Evolutionary conservation across 2,888 invertebrate species (phyloP), one percentile per base, ranked within the genome.

Genomic region (Deilephila elpenor): DNA sequence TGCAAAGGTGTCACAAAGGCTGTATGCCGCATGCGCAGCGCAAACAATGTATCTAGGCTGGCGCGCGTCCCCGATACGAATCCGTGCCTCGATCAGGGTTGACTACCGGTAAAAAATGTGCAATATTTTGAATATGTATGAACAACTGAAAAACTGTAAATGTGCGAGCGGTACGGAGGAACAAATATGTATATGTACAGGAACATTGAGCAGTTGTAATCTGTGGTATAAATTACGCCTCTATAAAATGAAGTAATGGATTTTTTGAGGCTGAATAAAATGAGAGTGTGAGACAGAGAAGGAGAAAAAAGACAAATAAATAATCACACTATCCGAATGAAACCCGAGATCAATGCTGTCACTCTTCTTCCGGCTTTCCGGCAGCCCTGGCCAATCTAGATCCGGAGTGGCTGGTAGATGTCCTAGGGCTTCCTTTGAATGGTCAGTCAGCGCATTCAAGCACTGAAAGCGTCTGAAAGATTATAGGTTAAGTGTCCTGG

Each of bases 1-100:
- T 14, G 11, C 44, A 44, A 14, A 64, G 56, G 64, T 34, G 59
- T 73, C 56, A 74, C 73, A 64, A 29, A 71, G 73, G 75, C 75
- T 73, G 75, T 73, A 72, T 44, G 53, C 76, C 77, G 75, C 78
- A 77, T 75, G 75, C 78, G 76, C 71, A 64, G 72, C 70, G 71
- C 71, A 77, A 75, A 79, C 79, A 80, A 78, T 76, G 75, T 73
- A 80, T 77, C 76, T 79, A 71, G 78, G 78, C 73, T 77, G 74
- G 75, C 70, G 72, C 72, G 60, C 72, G 80, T 34, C 73, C 78
- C 73, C 79, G 72, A 75, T 78, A 51, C 60, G 51, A 37, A 73
- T 51, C 34, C 14, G 19, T 37, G 37, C 20, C 25, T 44, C 14
- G n/a, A 17, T 60, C 56, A 71, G 73, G 71, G 73, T 17, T 71